A percentile compares a stretch with the other conserved stretches of the same genome.
These are phyloP conservation scores for Phymatocera aterrima DNA, from an alignment of 2,888 invertebrate species.

Conservation along the genomic window DNA sequence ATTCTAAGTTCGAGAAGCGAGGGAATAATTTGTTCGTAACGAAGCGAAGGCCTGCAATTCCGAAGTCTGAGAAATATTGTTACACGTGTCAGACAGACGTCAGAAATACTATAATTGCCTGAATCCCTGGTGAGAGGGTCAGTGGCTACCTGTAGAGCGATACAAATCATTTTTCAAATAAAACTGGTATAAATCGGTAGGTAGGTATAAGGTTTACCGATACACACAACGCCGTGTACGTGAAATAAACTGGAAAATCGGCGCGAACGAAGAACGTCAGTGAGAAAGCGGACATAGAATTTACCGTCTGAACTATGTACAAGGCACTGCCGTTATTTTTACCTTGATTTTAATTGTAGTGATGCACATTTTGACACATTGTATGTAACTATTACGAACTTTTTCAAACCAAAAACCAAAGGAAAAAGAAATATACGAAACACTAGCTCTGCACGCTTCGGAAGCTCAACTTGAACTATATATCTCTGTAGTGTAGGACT, in stretches of 20 bases:
- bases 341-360: conserved; percentile 58
- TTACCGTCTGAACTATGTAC: too few relatives aligned
- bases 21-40: not conserved
- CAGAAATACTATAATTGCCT: conserved; percentile 32
- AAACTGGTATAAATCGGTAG: not conserved
- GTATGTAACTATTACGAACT: not conserved
- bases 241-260: not conserved
- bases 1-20: not conserved
- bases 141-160: conserved; percentile 39
- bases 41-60: not conserved
- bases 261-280: not conserved
- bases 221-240: not conserved
- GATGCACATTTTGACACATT: conserved; percentile 59
- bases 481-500: not conserved
- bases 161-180: conserved; percentile 40
- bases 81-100: conserved; percentile 29
- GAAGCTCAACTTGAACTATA: conserved; percentile 25
- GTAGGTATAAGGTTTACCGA: conserved; percentile 45
- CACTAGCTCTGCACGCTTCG: not conserved
- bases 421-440: not conserved
- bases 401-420: too few relatives aligned
- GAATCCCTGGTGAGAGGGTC: conserved; percentile 32
- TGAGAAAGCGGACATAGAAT: not conserved
- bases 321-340: conserved; percentile 26
- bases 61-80: conserved; percentile 33